phyloP scores from a whole-genome alignment of 2,888 invertebrate genomes.

The Lithophane semibrunnea region DNA sequence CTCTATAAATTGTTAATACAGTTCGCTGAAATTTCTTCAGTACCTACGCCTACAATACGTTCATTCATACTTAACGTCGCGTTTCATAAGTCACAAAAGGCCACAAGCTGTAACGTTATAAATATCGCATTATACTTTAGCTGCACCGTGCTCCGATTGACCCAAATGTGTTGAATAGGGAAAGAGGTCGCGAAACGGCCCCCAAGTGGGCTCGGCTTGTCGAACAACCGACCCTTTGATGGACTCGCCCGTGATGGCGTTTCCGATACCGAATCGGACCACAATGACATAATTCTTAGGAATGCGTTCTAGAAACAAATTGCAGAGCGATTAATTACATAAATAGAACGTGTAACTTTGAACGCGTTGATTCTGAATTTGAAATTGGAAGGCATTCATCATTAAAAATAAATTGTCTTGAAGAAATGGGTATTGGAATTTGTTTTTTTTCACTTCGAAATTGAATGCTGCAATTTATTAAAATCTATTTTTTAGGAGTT shows the following conservation, averaged over 20 bases:
- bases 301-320: constrained; percentile 34
- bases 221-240: constrained; percentile 73
- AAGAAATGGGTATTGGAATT: not conserved
- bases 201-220: constrained; percentile 67
- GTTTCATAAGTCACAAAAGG: constrained; percentile 52
- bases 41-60: constrained; percentile 17
- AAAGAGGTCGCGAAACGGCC: constrained; percentile 70
- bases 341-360: not conserved
- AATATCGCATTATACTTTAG: constrained; percentile 59
- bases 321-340: not conserved
- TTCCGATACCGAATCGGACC: constrained; percentile 63
- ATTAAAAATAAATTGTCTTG: not conserved
- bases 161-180: constrained; percentile 78
- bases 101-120: constrained; percentile 39
- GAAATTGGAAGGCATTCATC: constrained; percentile 17
- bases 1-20: constrained; percentile 20
- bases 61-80: constrained; percentile 55
- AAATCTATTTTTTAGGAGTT: not conserved
- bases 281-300: constrained; percentile 43
- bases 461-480: constrained; percentile 1
- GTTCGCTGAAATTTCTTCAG: constrained; percentile 18
- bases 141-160: constrained; percentile 74
- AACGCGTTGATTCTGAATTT: constrained; percentile 18
- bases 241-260: constrained; percentile 63
- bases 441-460: not conserved